phyloP scores from a whole-genome alignment of 2,113 vertebrate species.

The Indri indri region DNA sequence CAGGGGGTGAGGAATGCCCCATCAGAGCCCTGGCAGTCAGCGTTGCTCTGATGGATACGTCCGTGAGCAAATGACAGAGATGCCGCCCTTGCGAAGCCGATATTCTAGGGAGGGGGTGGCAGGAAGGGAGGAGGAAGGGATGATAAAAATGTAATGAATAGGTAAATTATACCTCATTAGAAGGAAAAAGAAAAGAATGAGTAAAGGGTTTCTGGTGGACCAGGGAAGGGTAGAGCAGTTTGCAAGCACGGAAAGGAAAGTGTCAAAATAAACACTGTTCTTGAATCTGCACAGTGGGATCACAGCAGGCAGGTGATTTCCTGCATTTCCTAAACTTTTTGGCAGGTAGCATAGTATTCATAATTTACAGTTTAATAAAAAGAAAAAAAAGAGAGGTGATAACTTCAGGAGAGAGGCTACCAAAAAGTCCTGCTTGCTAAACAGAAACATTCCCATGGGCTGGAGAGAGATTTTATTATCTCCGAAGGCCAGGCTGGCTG shows the following conservation, averaged over 20 bases:
- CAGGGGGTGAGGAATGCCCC: neutral
- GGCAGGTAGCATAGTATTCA: neutral
- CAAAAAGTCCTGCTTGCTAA: neutral
- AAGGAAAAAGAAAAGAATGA: neutral
- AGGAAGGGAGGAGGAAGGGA: too few species aligned
- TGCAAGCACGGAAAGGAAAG: neutral
- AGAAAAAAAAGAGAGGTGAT: neutral
- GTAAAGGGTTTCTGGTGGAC: neutral
- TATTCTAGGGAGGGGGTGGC: fast-evolving
- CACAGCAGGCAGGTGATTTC: neutral
- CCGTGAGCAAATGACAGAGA: neutral
- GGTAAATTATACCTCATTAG: neutral
- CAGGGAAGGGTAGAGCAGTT: too few species aligned
- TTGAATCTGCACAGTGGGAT: neutral
- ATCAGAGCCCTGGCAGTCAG: too few species aligned
- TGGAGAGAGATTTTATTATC: slow-evolving; percentile 1
- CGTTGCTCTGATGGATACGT: fast-evolving
- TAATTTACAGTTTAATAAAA: neutral
- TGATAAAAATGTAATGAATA: neutral
- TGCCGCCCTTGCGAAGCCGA: neutral
- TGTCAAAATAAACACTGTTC: neutral
- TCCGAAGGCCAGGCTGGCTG: slow-evolving; percentile 41
- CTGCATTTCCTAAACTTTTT: neutral
- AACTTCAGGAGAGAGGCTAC: neutral
- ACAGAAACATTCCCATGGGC: neutral